These are phyloP conservation scores for Anomalospiza imberbis DNA, from an alignment of 2,797 vertebrate species.

Conservation along the genomic window DNA sequence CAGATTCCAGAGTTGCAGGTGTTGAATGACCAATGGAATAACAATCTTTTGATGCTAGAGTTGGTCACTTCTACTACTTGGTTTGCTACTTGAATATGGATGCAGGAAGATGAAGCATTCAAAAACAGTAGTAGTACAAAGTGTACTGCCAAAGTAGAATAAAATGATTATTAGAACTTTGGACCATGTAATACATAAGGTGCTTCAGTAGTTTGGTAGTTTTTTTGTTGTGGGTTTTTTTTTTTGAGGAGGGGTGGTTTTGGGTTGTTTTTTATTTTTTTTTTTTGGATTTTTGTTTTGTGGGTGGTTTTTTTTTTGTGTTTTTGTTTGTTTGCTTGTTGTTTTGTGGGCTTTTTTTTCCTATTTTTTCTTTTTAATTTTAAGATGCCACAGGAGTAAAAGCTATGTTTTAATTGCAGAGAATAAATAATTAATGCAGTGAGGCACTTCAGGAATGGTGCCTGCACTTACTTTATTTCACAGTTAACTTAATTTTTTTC, in stretches of 20 bases:
- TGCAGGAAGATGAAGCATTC: background rate
- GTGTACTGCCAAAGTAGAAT: background rate
- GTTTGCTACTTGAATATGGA: background rate
- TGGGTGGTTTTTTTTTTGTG: no score
- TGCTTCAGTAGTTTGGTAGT: background rate
- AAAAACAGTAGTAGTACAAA: background rate
- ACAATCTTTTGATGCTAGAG: background rate
- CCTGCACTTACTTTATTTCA: background rate
- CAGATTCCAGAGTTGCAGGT: background rate
- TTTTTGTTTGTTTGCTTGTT: background rate
- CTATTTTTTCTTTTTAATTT: background rate
- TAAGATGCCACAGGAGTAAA: background rate
- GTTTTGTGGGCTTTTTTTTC: fast-evolving
- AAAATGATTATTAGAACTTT: background rate
- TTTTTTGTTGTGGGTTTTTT: no score
- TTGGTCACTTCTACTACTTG: background rate
- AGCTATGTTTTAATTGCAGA: background rate
- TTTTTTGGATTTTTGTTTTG: no score
- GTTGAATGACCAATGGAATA: background rate
- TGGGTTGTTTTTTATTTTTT: no score
- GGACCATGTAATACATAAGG: background rate
- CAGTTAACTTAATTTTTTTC: background rate
- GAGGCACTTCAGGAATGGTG: background rate
- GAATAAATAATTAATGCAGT: background rate
- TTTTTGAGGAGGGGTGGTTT: background rate